Conservation (phyloP, 2,113 vertebrate genomes). For the Herpailurus yagouaroundi region DNA sequence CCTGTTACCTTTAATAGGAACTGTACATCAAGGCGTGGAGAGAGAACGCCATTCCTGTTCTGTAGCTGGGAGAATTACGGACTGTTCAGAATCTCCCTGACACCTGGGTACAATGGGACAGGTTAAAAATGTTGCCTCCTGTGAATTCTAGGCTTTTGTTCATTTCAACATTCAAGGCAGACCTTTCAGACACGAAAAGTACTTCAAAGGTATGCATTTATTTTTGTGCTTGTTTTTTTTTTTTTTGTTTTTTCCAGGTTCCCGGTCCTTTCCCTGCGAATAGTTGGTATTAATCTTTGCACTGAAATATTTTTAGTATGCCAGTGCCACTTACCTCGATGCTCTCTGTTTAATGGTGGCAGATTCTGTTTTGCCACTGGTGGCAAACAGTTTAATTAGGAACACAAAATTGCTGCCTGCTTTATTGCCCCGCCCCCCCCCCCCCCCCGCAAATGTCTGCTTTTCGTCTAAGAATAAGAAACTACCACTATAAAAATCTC, state of each 20-base stretch:
- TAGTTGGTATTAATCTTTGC: constrained; percentile 30
- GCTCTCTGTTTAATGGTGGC: neutral
- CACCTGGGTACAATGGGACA: constrained; percentile 3
- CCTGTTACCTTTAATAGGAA: constrained; percentile 38
- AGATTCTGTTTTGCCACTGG: constrained; percentile 53
- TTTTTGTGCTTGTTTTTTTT: constrained; percentile 30
- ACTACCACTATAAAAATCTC: constrained; percentile 18
- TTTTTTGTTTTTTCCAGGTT: neutral
- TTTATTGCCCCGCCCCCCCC: constrained; percentile 34
- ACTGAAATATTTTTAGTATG: constrained; percentile 46
- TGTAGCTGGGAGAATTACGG: neutral
- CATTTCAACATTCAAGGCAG: constrained; percentile 33
- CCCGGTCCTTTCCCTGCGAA: neutral
- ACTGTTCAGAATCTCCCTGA: neutral
- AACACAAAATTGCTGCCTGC: constrained; percentile 40
- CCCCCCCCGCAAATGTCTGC: neutral
- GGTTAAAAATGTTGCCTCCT: constrained; percentile 34
- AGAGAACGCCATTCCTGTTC: neutral
- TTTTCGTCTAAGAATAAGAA: constrained; percentile 48
- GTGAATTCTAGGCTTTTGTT: constrained; percentile 45
- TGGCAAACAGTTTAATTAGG: constrained; percentile 74
- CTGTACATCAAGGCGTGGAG: neutral
- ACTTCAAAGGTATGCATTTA: neutral
- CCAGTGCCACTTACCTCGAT: constrained; percentile 13
- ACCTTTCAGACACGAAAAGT: neutral